Base-by-base conservation (phyloP, 2,888 invertebrate species). In the Tenthredo distinguenda region DNA sequence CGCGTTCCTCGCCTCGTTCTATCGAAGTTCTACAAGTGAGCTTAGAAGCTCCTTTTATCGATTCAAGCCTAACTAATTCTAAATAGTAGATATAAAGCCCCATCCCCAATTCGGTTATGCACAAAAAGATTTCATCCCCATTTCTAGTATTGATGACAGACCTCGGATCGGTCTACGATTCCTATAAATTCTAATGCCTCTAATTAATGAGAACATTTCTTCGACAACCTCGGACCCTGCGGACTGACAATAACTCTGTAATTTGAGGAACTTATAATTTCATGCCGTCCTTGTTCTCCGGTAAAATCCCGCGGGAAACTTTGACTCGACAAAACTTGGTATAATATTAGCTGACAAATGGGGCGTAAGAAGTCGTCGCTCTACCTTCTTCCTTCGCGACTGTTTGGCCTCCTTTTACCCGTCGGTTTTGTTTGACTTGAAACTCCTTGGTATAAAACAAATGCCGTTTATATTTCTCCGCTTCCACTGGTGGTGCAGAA, bases 281-380 rank as follows among this genome's bases (percentile, higher is more conserved):
- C 10, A 37, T 37, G 40, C 21, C 40, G 81, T 81, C 62, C 58
- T 77, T 81, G 21, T 81, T 81, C 21, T 21, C 50, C 12, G 50
- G 77, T 34, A 18, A 74, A 77, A 55, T 34, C 55, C 26, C 47
- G 31, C 37, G 37, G 68, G 68, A 68, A 71, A 68, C 43, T 65
- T 83, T 71, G 71, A 43, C 68, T 83, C 68, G 68, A 47, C 71
- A 71, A 83, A 83, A 83, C 68, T 83, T 83, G 31, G 83, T 71
- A 83, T 83, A 83, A 83, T 83, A 83, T 83, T 71, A 83, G 83
- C 83, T 83, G 83, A 83, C 68, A 83, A 83, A 83, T 83, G 83
- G 68, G 34, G 83, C 83, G 83, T 50, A 83, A 83, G 65, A 83
- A 83, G 83, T 71, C 40, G 68, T 83, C 71, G 81, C 58, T 62